Base-by-base conservation (phyloP, 1,140 invertebrate genomes). In the Lasaia peninsularis region DNA sequence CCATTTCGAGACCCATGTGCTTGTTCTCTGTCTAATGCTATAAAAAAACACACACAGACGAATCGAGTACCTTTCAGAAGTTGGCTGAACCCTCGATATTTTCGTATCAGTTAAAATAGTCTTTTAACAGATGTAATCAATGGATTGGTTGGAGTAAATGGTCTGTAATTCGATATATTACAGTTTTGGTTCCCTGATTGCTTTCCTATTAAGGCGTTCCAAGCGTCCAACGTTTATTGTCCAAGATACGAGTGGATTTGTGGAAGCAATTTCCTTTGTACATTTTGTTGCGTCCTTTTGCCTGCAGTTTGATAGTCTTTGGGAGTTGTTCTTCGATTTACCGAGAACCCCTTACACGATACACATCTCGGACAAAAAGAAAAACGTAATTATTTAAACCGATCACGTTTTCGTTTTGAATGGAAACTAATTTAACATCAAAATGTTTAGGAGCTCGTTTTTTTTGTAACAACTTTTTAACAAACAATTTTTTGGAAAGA, bases 191-290 rank as follows among this genome's bases (percentile, higher is more conserved):
- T 86, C 86, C 80, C 78, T 86, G 86, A 88, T 88, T 88, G 81
- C 80, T 86, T 88, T 86, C 80, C 83, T 88, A 88, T 88, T 86
- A 88, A 80, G 80, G 76, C 69, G 79, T 78, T 71, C 74, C 73
- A 70, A 63, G 77, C 76, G 79, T 77, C 78, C 73, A 73, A 83
- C 86, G 73, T 88, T 88, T 88, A 88, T 88, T 88, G 86, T 80
- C 73, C 78, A 83, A 88, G 86, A 88, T 86, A 88, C 75, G 83
- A 88, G 79, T 88, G 80, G 86, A 88, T 88, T 88, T 86, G 86
- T 88, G 83, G 82, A 88, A 86, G 83, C 86, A 88, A 88, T 88
- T 88, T 88, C 82, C 86, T 88, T 86, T 88, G 86, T 88, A 88
- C 83, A 86, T 86, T 88, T 88, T 86, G 83, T 88, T 88, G 86